Base-by-base conservation (phyloP, 2,888 invertebrate species). In the Lepidonotus clava region DNA sequence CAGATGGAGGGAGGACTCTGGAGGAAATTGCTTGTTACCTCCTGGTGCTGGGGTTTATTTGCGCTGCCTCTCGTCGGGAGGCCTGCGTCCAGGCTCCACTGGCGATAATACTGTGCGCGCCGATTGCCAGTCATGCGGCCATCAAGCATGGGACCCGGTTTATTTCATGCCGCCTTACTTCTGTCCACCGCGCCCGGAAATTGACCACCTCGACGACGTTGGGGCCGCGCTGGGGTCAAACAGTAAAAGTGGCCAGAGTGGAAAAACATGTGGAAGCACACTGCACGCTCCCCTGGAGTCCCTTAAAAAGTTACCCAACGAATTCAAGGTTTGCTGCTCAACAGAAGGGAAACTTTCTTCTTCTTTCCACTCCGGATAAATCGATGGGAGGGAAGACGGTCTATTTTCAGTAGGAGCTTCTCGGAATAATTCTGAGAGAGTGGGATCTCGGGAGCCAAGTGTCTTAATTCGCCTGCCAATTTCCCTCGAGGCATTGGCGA, bases 1-100 rank as follows among this genome's bases (percentile, higher is more conserved):
- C 18, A 46, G 18, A 46, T 46, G 46, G 8, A 46, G 18, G 66
- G 24, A 34, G n/a, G n/a, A 40, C 80, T 46, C 80, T 80, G 41
- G 80, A 80, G 80, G 80, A 80, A 80, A 80, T 80, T 80, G 80
- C 80, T 80, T 80, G 80, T 80, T 80, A 80, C 80, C 80, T 80
- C 46, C 28, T 46, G 80, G 80, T 51, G 80, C 14, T 24, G 8
- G 80, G 8, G 80, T 80, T 80, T 80, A 80, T 80, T 80, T 80
- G 51, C 80, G 21, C 80, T 80, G 80, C 24, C 18, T 11, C 46
- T 80, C 51, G 76, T 76, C 76, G 28, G 76, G 8, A 21, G 14
- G 38, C 21, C 41, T 11, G n/a, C 41, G 21, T 8, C 32, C 11
- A 28, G 80, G 80, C 46, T 46, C 24, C 0, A 8, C 28, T 21